Percentiles rank a stretch among this genome's conserved stretches.
phyloP scores from a whole-genome alignment of 1,140 invertebrate species.

The Nymphalis io region DNA sequence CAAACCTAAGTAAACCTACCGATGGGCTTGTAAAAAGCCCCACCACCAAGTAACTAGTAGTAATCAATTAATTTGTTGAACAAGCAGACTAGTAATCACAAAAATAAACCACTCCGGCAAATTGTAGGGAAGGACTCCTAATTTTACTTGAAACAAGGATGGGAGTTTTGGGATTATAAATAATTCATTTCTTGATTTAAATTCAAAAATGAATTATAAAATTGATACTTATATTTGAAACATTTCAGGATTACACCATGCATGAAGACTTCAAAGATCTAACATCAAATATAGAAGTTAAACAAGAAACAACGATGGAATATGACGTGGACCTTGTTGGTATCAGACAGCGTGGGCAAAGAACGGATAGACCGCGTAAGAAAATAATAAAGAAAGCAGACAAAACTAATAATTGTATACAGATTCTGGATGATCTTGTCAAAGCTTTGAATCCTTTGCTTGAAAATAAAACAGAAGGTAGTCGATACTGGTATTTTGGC shows the following conservation, averaged over 20 bases:
- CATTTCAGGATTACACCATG: slow-evolving; percentile 40
- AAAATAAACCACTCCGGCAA: too few species aligned
- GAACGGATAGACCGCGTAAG: slow-evolving; percentile 56
- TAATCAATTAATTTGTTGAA: too few species aligned
- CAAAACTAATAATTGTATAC: slow-evolving; percentile 50
- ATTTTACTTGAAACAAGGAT: too few species aligned
- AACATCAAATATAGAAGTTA: slow-evolving; percentile 40
- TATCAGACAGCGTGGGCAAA: slow-evolving; percentile 54
- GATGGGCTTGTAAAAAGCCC: too few species aligned
- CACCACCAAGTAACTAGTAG: too few species aligned
- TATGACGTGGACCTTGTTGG: slow-evolving; percentile 37
- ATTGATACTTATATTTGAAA: too few species aligned
- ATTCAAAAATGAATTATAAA: too few species aligned
- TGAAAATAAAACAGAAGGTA: slow-evolving; percentile 21
- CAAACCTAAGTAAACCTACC: too few species aligned
- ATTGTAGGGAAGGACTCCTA: too few species aligned
- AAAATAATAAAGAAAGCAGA: slow-evolving; percentile 31
- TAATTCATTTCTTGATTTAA: too few species aligned
- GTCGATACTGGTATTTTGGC: slow-evolving; percentile 66
- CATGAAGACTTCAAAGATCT: slow-evolving; percentile 25
- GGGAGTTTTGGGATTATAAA: too few species aligned
- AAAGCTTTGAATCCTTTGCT: slow-evolving; percentile 56
- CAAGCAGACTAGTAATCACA: too few species aligned
- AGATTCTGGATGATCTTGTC: slow-evolving; percentile 60
- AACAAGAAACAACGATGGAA: slow-evolving; percentile 45